These are phyloP conservation scores for Ormyrus nitidulus DNA, from an alignment of 2,888 invertebrate species.

Conservation along the genomic window DNA sequence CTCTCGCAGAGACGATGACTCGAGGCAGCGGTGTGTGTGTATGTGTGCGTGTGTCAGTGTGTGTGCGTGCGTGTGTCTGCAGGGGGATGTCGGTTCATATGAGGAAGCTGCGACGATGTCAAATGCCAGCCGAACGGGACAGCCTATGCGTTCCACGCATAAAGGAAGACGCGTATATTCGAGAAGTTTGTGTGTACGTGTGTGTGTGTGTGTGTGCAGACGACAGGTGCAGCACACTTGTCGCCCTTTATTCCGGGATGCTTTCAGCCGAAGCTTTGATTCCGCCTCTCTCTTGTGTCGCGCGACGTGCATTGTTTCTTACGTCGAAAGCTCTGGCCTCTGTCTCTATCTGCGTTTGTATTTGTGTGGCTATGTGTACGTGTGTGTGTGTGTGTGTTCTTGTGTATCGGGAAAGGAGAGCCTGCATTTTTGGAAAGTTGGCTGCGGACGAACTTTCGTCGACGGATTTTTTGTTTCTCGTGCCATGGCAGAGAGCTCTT, in stretches of 20 bases:
- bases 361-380: no score
- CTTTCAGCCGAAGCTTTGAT: constrained; percentile 19
- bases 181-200: neutral
- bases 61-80: neutral
- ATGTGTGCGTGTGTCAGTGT: neutral
- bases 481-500: no score
- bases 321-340: neutral
- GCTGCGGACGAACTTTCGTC: no score
- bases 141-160: no score
- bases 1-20: constrained; percentile 7
- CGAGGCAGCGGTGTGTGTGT: neutral
- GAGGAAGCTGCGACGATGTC: neutral
- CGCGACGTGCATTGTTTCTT: constrained; percentile 19
- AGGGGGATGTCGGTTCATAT: no score
- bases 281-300: neutral
- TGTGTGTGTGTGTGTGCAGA: neutral
- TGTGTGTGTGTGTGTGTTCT: no score
- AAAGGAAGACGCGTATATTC: no score
- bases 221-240: constrained; percentile 24
- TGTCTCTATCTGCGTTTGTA: no score
- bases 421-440: no score
- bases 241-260: constrained; percentile 8
- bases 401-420: no score
- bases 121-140: neutral
- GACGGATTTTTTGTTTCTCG: no score